A percentile compares a stretch with the other conserved stretches of the same genome.
These are phyloP conservation scores for Rostratula benghalensis DNA, from an alignment of 2,113 vertebrate species.

Conservation along the genomic window DNA sequence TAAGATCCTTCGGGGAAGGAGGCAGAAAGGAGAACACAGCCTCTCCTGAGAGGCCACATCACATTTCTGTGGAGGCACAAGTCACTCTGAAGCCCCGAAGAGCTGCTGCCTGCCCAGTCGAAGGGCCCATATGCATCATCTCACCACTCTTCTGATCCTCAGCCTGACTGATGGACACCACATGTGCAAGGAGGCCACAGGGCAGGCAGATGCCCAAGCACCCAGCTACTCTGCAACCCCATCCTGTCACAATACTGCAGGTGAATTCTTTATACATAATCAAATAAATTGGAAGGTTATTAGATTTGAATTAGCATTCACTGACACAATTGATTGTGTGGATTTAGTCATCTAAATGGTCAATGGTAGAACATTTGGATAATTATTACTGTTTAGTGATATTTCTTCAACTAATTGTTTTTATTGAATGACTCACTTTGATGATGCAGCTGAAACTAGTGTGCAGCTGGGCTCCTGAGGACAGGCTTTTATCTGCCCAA, in stretches of 20 bases:
- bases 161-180: not conserved
- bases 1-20: not conserved
- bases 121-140: not conserved
- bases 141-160: not conserved
- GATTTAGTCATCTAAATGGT: constrained; percentile 70
- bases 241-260: not conserved
- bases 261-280: constrained; percentile 47
- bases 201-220: not conserved
- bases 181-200: not conserved
- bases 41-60: not conserved
- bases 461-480: not conserved
- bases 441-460: constrained; percentile 42
- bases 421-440: constrained; percentile 73
- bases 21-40: not conserved
- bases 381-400: constrained; percentile 69
- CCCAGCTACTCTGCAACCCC: not conserved
- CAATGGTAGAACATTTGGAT: constrained; percentile 71
- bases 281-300: constrained; percentile 64
- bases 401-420: constrained; percentile 72
- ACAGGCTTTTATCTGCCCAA: constrained; percentile 1
- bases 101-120: not conserved
- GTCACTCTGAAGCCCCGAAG: not conserved
- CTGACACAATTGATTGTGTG: constrained; percentile 69
- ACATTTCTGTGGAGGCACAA: not conserved
- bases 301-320: constrained; percentile 73